Evolutionary conservation across 2,797 vertebrate genomes (phyloP).

Genomic region (Pelochelys cantorii): DNA sequence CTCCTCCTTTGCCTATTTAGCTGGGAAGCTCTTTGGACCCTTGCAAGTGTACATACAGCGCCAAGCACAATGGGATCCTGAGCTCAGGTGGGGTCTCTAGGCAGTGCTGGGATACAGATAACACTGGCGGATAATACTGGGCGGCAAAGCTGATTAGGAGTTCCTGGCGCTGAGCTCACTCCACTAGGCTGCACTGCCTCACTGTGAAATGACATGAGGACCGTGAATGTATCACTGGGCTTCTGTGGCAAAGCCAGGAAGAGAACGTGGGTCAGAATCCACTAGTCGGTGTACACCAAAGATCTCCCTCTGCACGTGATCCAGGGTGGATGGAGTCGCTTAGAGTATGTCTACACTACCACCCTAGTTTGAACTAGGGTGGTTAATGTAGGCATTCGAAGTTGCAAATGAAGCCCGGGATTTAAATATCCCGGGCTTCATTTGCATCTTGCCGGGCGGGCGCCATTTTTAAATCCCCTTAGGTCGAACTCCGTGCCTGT

Average conservation of each 20-base stretch:
- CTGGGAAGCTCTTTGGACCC: accelerated
- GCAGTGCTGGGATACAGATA: background rate
- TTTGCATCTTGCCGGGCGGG: too few species aligned
- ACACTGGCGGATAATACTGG: background rate
- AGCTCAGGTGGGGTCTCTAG: background rate
- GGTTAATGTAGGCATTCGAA: too few species aligned
- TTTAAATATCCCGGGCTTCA: too few species aligned
- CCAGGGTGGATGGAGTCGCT: too few species aligned
- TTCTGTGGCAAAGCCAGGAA: background rate
- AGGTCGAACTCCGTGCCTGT: too few species aligned
- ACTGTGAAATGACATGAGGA: background rate
- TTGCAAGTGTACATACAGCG: background rate
- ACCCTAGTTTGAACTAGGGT: too few species aligned
- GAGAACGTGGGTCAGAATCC: background rate
- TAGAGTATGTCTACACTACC: too few species aligned
- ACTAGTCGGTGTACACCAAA: accelerated
- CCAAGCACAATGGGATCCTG: background rate
- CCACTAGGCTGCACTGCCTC: background rate
- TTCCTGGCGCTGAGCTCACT: background rate
- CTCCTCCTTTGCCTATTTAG: background rate
- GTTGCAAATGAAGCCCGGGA: too few species aligned
- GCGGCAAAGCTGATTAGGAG: background rate
- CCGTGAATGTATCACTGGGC: background rate
- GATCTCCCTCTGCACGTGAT: accelerated
- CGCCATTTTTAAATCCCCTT: too few species aligned